A percentile compares a stretch with the other conserved stretches of the same genome.
phyloP scores from a whole-genome alignment of 30 jellyfish, hydroid and myxozoan species.

The Sanderia malayensis region DNA sequence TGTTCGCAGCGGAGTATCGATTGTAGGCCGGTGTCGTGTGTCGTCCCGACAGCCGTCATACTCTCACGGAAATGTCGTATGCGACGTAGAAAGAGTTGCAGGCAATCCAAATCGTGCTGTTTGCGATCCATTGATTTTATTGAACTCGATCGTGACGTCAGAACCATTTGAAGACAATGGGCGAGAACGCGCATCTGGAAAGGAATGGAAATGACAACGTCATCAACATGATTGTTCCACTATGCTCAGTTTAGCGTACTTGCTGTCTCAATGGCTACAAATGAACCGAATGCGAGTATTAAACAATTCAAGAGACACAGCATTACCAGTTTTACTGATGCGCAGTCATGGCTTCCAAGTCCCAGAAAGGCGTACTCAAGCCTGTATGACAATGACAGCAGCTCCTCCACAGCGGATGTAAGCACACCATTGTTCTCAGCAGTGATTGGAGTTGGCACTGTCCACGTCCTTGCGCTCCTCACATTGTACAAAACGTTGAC shows the following conservation, averaged over 20 bases:
- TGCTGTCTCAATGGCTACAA: too few species aligned
- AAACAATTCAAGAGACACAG: neutral
- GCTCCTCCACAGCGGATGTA: constrained; percentile 76
- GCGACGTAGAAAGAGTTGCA: constrained; percentile 74
- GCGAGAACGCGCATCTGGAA: constrained; percentile 78
- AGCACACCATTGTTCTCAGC: constrained; percentile 70
- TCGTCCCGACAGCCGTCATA: constrained; percentile 35
- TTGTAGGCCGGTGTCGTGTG: constrained; percentile 37
- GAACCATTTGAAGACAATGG: constrained; percentile 70
- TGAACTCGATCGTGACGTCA: constrained; percentile 58
- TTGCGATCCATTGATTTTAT: constrained; percentile 64
- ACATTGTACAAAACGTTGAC: constrained; percentile 52
- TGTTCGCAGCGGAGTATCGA: constrained; percentile 66
- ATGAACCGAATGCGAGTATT: too few species aligned
- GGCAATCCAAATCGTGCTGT: constrained; percentile 61
- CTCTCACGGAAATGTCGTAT: constrained; percentile 67
- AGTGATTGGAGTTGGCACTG: constrained; percentile 84
- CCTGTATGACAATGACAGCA: constrained; percentile 63
- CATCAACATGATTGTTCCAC: too few species aligned
- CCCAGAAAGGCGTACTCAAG: constrained; percentile 72
- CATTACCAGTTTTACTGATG: constrained; percentile 61
- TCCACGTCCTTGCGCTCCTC: constrained; percentile 78
- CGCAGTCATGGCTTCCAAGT: constrained; percentile 46
- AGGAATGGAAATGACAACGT: too few species aligned
- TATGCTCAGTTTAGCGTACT: too few species aligned